These are phyloP conservation scores for Caenorhabditis inopinata DNA, from an alignment of 1,140 invertebrate genomes.

Conservation along the genomic window DNA sequence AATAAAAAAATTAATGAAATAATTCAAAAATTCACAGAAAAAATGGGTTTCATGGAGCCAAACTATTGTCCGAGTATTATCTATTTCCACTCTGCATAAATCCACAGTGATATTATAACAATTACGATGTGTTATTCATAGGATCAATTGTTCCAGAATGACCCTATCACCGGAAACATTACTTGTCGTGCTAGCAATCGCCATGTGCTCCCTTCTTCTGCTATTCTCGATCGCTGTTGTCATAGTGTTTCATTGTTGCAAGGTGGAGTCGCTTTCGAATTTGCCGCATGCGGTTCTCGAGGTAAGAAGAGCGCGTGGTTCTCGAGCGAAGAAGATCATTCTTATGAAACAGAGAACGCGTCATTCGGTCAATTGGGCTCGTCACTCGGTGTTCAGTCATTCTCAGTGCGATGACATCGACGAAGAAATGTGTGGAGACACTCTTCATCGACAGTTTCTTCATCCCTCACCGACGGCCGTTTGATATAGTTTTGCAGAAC, in stretches of 20 bases:
- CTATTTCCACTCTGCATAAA: too few relatives aligned
- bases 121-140: not conserved
- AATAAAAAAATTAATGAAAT: too few relatives aligned
- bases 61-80: too few relatives aligned
- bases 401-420: not conserved
- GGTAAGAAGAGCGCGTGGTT: not conserved
- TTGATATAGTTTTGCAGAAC: not conserved
- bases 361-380: conserved; percentile 31
- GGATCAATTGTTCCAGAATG: not conserved
- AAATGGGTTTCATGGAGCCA: too few relatives aligned
- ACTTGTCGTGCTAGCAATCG: conserved; percentile 24
- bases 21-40: too few relatives aligned
- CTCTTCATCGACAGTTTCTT: conserved; percentile 8
- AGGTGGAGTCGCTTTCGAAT: conserved; percentile 18
- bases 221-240: conserved; percentile 26
- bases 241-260: conserved; percentile 31
- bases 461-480: not conserved
- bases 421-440: conserved; percentile 15
- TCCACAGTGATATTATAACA: too few relatives aligned
- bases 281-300: conserved; percentile 19
- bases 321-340: not conserved
- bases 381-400: conserved; percentile 33
- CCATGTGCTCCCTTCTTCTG: conserved; percentile 35
- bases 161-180: conserved; percentile 20
- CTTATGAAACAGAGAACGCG: conserved; percentile 31